A percentile compares a stretch with the other conserved stretches of the same genome.
phyloP scores from a whole-genome alignment of 2,113 vertebrate species.

The Rostratula benghalensis region DNA sequence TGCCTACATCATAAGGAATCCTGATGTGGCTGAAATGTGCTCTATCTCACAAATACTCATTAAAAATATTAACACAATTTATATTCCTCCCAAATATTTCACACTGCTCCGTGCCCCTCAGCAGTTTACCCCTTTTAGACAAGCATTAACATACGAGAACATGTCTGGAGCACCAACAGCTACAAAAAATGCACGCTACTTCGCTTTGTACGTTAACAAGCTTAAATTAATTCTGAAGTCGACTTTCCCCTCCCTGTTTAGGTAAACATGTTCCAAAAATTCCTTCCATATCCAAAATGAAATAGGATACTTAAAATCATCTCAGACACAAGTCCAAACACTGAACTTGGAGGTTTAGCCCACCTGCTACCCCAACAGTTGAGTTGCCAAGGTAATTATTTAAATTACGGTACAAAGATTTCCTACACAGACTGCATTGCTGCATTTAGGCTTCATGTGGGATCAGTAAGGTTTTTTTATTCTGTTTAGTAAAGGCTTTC shows the following conservation, averaged over 20 bases:
- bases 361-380: slow-evolving; percentile 49
- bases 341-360: slow-evolving; percentile 15
- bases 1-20: neutral
- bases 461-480: neutral
- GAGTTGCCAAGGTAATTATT: slow-evolving; percentile 26
- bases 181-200: neutral
- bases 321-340: slow-evolving; percentile 35
- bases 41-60: neutral
- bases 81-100: neutral
- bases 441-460: neutral
- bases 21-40: neutral
- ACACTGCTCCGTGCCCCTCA: neutral
- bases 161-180: neutral
- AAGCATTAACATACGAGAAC: neutral
- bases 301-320: slow-evolving; percentile 39
- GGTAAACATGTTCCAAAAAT: slow-evolving; percentile 27
- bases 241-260: neutral
- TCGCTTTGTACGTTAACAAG: neutral
- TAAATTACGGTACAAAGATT: slow-evolving; percentile 32
- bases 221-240: neutral
- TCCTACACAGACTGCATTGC: neutral
- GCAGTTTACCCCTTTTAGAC: neutral
- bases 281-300: slow-evolving; percentile 47
- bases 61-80: neutral
- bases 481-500: neutral